A percentile compares a stretch with the other conserved stretches of the same genome.
Conservation (phyloP, 1,140 invertebrate species). For the Drosophila varians region DNA sequence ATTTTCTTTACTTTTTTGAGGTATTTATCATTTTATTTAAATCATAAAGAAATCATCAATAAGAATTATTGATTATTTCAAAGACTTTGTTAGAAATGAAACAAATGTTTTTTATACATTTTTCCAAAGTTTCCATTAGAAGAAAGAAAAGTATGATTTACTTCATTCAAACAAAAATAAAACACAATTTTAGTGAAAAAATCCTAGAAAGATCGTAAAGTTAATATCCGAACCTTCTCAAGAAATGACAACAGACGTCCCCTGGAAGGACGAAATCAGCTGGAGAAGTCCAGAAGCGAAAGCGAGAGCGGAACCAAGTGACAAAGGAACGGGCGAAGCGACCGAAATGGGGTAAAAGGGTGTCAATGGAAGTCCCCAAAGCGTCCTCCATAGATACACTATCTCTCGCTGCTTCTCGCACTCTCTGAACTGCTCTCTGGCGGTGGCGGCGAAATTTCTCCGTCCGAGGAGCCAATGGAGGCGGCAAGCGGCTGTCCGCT, state of each 20-base stretch:
- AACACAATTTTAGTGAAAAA: too few species aligned
- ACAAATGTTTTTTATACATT: too few species aligned
- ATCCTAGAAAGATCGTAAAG: too few species aligned
- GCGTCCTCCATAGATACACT: constrained; percentile 66
- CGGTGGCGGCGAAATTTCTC: background rate
- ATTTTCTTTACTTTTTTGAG: too few species aligned
- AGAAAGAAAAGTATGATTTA: too few species aligned
- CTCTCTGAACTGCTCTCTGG: background rate
- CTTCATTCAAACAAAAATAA: too few species aligned
- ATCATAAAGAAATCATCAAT: too few species aligned
- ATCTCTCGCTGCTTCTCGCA: constrained; percentile 14
- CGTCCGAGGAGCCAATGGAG: constrained; percentile 6
- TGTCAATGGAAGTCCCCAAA: constrained; percentile 75
- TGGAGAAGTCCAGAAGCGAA: constrained; percentile 32
- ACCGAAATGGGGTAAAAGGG: constrained; percentile 53
- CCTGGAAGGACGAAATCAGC: constrained; percentile 47
- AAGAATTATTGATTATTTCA: too few species aligned
- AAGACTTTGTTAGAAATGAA: too few species aligned
- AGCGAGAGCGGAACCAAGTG: constrained; percentile 15
- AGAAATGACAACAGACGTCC: background rate
- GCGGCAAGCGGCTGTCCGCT: constrained; percentile 30
- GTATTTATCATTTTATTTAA: too few species aligned
- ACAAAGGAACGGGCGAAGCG: constrained; percentile 9
- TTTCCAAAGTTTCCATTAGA: too few species aligned
- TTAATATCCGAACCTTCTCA: background rate